phyloP scores from a whole-genome alignment of 2,888 invertebrate genomes.

The Aricia artaxerxes region DNA sequence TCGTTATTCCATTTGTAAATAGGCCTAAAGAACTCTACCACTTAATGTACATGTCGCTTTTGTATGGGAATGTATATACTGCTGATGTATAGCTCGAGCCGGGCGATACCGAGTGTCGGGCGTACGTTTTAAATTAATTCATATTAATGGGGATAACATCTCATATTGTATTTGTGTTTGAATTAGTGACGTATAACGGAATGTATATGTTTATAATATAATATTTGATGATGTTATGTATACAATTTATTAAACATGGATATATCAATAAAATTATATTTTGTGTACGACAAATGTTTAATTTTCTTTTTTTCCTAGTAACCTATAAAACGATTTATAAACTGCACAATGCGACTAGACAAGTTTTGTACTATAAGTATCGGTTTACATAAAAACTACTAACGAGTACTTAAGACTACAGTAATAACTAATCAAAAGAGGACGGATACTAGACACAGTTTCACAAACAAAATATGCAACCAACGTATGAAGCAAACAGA shows the following conservation, averaged over 20 bases:
- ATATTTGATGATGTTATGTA: conserved; percentile 81
- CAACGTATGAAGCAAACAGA: neutral
- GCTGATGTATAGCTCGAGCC: conserved; percentile 64
- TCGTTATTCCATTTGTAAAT: conserved; percentile 78
- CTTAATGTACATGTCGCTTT: conserved; percentile 73
- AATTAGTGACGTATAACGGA: conserved; percentile 79
- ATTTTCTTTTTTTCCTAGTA: conserved; percentile 53
- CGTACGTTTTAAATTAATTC: conserved; percentile 67
- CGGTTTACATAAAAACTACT: conserved; percentile 34
- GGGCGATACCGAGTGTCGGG: conserved; percentile 61
- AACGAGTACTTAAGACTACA: neutral
- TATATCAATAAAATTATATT: conserved; percentile 82
- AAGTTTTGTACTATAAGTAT: conserved; percentile 60
- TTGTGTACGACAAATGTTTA: conserved; percentile 77
- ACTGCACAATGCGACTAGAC: conserved; percentile 57
- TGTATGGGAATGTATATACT: conserved; percentile 73
- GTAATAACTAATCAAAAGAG: neutral
- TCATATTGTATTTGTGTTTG: conserved; percentile 80
- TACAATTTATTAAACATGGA: conserved; percentile 81
- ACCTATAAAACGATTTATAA: conserved; percentile 35
- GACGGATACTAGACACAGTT: neutral
- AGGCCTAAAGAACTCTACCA: conserved; percentile 75
- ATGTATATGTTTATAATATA: conserved; percentile 81
- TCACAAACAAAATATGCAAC: neutral
- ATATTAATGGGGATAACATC: conserved; percentile 76